Evolutionary conservation across 2,113 vertebrate species (phyloP).

Genomic region (Aldabrachelys gigantea): DNA sequence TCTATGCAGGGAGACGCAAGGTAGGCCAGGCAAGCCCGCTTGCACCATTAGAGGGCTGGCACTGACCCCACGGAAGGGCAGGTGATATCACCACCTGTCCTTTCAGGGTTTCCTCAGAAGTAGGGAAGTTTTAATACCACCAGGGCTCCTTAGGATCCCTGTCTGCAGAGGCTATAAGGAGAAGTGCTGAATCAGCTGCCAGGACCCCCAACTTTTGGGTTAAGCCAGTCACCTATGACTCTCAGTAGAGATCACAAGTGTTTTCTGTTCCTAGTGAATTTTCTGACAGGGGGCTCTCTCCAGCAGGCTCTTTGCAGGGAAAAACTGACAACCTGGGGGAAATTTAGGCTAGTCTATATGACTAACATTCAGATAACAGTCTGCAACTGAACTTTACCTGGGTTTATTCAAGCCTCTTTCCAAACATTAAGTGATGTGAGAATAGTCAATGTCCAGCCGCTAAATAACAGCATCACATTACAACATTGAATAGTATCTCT

Average conservation of each 20-base stretch:
- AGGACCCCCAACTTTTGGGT: not conserved
- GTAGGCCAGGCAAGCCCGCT: rapidly evolving
- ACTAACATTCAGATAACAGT: not conserved
- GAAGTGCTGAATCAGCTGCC: not conserved
- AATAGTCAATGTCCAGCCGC: not conserved
- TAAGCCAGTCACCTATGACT: not conserved
- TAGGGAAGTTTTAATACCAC: not conserved
- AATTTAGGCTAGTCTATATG: not conserved
- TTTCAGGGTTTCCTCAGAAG: not conserved
- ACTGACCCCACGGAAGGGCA: rapidly evolving
- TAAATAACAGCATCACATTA: not conserved
- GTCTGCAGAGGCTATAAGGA: not conserved
- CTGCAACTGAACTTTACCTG: not conserved
- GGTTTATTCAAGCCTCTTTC: not conserved
- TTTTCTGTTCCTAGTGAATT: not conserved
- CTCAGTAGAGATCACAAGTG: not conserved
- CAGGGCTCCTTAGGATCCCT: not conserved
- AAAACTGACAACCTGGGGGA: not conserved
- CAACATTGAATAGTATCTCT: not conserved
- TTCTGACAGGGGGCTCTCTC: not conserved
- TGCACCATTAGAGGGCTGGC: rapidly evolving
- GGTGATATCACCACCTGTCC: not conserved
- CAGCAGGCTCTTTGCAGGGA: not conserved
- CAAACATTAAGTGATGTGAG: not conserved
- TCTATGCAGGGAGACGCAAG: rapidly evolving